Evolutionary conservation across 1,140 invertebrate genomes (phyloP).

Genomic region (Eciton burchellii): DNA sequence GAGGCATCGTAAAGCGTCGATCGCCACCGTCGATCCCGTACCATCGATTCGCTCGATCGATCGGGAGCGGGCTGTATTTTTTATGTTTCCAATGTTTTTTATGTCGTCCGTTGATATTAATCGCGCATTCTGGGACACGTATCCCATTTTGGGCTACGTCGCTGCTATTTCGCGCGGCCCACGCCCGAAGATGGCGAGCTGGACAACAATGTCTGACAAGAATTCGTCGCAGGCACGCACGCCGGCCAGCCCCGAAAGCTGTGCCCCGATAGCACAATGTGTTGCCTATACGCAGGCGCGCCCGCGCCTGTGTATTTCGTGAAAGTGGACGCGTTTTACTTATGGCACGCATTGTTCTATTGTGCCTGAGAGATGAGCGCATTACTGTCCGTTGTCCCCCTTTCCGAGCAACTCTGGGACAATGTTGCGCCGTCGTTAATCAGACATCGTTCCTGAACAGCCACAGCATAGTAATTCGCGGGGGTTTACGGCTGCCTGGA

Average conservation of each 20-base stretch:
- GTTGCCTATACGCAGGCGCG: conserved; percentile 2
- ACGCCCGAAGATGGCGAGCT: background rate
- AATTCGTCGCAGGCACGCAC: conserved; percentile 22
- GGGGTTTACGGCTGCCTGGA: conserved; percentile 51
- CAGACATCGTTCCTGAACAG: conserved; percentile 75
- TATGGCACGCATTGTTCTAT: conserved; percentile 77
- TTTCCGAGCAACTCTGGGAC: conserved; percentile 75
- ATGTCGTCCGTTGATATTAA: too few relatives aligned
- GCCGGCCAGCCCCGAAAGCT: conserved; percentile 14
- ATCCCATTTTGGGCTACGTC: background rate
- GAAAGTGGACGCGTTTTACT: conserved; percentile 75
- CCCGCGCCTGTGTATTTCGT: conserved; percentile 67
- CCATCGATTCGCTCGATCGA: conserved; percentile 28
- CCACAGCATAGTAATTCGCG: conserved; percentile 74
- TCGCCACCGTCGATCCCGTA: background rate
- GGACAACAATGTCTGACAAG: conserved; percentile 19
- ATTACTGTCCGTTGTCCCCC: conserved; percentile 77
- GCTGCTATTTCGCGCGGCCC: too few relatives aligned
- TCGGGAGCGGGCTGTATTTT: too few relatives aligned
- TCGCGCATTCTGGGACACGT: background rate
- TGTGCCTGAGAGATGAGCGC: conserved; percentile 75
- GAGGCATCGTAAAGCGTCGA: conserved; percentile 26
- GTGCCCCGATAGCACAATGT: conserved; percentile 50
- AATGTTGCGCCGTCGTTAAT: conserved; percentile 76
- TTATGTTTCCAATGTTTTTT: too few relatives aligned